Conservation (phyloP, 1,140 invertebrate genomes). For the Drosophila lini region DNA sequence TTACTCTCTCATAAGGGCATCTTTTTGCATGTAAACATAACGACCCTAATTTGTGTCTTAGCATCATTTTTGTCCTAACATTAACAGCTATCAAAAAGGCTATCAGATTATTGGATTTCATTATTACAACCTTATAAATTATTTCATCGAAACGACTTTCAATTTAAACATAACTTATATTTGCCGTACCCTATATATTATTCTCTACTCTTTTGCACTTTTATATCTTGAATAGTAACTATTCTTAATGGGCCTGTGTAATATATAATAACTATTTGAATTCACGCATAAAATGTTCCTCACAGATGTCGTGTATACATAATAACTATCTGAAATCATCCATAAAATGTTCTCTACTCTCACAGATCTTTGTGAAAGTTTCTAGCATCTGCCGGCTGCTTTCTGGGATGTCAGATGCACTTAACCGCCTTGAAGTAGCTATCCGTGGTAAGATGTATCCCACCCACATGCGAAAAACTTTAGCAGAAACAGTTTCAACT, state of each 20-base stretch:
- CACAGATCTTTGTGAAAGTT: conserved; percentile 11
- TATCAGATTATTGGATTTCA: too few species aligned
- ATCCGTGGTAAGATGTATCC: conserved; percentile 3
- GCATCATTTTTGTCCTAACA: too few species aligned
- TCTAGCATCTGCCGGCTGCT: conserved; percentile 1
- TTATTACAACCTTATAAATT: too few species aligned
- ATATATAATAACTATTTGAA: neutral
- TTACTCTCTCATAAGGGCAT: too few species aligned
- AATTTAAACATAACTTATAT: too few species aligned
- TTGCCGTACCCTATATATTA: neutral
- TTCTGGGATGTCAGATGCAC: conserved; percentile 19
- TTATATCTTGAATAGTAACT: too few species aligned
- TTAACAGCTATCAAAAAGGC: too few species aligned
- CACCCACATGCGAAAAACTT: conserved; percentile 26
- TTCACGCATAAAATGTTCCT: neutral
- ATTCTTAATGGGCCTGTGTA: too few species aligned
- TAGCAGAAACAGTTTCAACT: conserved; percentile 55
- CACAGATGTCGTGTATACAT: neutral
- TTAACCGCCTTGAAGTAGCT: neutral
- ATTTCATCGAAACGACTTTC: too few species aligned
- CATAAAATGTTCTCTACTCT: neutral
- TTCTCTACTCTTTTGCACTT: neutral
- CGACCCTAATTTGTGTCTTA: too few species aligned
- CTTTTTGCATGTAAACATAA: too few species aligned
- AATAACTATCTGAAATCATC: neutral